Percentiles rank a stretch among this genome's conserved stretches.
Conservation (phyloP, 2,113 vertebrate genomes). For the Sinocyclocheilus maitianheensis region DNA sequence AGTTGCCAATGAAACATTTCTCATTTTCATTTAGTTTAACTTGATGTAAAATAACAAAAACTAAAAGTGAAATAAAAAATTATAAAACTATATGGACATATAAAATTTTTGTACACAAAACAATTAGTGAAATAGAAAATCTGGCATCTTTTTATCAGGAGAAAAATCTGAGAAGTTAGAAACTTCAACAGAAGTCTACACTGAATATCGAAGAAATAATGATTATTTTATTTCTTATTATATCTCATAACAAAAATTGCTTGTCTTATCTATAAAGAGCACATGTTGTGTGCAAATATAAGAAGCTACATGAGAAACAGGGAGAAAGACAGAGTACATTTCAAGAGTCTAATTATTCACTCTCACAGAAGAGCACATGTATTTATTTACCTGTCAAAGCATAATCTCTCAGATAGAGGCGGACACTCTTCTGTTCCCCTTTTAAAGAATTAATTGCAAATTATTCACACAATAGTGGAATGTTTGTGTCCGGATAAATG, state of each 20-base stretch:
- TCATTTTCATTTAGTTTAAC: too few species aligned
- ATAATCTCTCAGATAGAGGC: neutral
- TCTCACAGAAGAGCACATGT: neutral
- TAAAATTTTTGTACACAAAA: too few species aligned
- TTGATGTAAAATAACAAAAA: too few species aligned
- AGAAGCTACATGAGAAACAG: neutral
- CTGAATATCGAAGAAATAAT: neutral
- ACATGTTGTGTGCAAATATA: neutral
- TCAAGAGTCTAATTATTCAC: neutral
- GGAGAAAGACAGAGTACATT: neutral
- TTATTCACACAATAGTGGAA: constrained; percentile 20
- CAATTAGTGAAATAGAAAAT: too few species aligned
- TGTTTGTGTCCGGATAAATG: constrained; percentile 47
- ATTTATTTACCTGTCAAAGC: neutral
- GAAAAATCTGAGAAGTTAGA: neutral
- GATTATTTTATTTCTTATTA: neutral
- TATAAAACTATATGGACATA: too few species aligned
- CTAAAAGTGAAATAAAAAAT: too few species aligned
- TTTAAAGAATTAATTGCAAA: neutral
- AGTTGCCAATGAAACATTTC: too few species aligned
- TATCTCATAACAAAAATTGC: neutral
- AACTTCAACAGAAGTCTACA: neutral
- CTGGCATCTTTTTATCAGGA: neutral
- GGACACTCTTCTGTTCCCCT: neutral
- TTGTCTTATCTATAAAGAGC: neutral